These are phyloP conservation scores for Cephus cinctus DNA, from an alignment of 1,140 invertebrate species.

Conservation along the genomic window DNA sequence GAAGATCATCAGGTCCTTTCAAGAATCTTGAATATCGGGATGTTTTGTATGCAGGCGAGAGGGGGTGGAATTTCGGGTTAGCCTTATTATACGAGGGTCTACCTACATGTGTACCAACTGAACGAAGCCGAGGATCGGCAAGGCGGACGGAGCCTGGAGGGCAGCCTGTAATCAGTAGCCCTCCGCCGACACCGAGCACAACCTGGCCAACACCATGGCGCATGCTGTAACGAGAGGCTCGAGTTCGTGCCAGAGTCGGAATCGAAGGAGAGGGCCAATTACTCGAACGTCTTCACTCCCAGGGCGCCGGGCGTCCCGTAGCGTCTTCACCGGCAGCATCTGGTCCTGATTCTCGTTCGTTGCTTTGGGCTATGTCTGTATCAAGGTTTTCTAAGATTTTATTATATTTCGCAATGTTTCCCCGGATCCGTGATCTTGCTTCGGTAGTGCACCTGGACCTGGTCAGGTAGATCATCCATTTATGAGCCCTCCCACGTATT, in stretches of 20 bases:
- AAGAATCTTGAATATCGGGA: too few species aligned
- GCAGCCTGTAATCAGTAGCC: slow-evolving; percentile 37
- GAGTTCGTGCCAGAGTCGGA: slow-evolving; percentile 26
- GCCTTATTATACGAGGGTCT: slow-evolving; percentile 29
- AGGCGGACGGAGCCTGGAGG: slow-evolving; percentile 12
- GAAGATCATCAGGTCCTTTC: too few species aligned
- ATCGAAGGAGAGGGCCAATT: slow-evolving; percentile 38
- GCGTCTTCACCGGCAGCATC: slow-evolving; percentile 32
- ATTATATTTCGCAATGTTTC: too few species aligned
- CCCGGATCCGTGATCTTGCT: too few species aligned
- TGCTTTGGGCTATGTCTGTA: not conserved
- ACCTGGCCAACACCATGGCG: too few species aligned
- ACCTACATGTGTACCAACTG: slow-evolving; percentile 26
- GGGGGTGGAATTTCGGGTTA: slow-evolving; percentile 8
- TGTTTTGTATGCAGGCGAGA: too few species aligned
- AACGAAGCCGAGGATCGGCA: slow-evolving; percentile 21
- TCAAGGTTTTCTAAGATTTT: too few species aligned
- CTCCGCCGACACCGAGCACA: slow-evolving; percentile 25
- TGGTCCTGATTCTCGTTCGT: slow-evolving; percentile 14
- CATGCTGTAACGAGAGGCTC: slow-evolving; percentile 29
- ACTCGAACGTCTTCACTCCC: slow-evolving; percentile 42
- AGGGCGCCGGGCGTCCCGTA: slow-evolving; percentile 36
- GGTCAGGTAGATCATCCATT: too few species aligned
- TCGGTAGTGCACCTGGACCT: too few species aligned
- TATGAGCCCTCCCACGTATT: too few species aligned